A percentile compares a stretch with the other conserved stretches of the same genome.
Conservation (phyloP, 2,113 vertebrate species). For the Bombycilla garrulus region DNA sequence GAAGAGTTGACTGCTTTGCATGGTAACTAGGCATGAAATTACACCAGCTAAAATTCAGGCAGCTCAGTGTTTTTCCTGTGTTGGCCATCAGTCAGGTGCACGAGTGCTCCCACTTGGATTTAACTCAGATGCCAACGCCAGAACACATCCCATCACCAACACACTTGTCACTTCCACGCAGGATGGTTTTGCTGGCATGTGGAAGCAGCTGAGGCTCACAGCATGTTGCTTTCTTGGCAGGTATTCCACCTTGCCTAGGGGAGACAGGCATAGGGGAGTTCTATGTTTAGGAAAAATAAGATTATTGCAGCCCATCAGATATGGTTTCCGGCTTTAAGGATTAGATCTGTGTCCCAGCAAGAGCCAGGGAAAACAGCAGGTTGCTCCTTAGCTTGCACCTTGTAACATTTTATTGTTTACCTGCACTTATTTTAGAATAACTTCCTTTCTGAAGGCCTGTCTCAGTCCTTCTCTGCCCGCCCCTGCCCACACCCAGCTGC, state of each 20-base stretch:
- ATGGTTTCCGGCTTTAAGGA: background rate
- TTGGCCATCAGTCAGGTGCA: background rate
- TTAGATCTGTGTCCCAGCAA: background rate
- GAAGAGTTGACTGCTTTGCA: background rate
- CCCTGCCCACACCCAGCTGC: background rate
- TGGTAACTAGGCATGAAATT: slow-evolving; percentile 4
- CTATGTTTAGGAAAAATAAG: background rate
- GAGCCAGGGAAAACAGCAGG: slow-evolving; percentile 7
- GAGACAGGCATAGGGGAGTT: background rate
- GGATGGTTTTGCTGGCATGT: background rate
- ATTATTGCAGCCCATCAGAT: slow-evolving; percentile 32
- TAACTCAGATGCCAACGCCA: background rate
- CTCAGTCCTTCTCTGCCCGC: background rate
- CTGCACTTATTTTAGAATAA: background rate
- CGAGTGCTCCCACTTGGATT: background rate
- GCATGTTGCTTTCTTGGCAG: background rate
- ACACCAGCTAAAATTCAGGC: background rate
- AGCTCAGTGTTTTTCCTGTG: background rate
- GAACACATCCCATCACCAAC: background rate
- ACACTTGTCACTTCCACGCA: background rate
- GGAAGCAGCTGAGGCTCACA: background rate
- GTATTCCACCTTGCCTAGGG: background rate
- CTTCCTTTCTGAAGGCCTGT: background rate
- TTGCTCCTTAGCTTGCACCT: background rate
- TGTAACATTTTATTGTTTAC: background rate